phyloP scores from a whole-genome alignment of 2,113 vertebrate genomes.

The Nycticryphes semicollaris region DNA sequence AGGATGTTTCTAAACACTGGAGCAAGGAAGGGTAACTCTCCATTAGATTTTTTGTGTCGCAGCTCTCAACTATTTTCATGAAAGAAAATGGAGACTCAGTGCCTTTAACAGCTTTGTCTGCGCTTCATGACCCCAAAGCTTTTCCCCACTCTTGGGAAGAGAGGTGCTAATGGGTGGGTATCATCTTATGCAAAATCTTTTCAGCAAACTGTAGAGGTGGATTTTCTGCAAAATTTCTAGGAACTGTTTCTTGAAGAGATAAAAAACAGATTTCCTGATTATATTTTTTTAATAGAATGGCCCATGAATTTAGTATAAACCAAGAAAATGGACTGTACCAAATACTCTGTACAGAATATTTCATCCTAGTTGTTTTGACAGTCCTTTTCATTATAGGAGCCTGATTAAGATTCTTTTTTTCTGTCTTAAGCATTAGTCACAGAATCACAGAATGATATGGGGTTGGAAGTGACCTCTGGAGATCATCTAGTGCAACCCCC shows the following conservation, averaged over 20 bases:
- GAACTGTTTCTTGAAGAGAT: not conserved
- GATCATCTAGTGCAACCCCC: no score
- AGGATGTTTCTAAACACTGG: not conserved
- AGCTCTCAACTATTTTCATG: accelerated
- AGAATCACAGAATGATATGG: no score
- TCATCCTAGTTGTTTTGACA: not conserved
- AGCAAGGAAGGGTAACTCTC: not conserved
- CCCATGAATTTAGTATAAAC: not conserved
- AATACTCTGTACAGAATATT: not conserved
- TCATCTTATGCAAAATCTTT: not conserved
- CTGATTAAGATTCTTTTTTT: not conserved
- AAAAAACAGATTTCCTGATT: not conserved
- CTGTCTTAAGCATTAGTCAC: not conserved
- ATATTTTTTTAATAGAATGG: not conserved
- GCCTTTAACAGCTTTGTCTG: not conserved
- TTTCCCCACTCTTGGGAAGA: not conserved
- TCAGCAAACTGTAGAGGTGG: not conserved
- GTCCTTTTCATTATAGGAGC: not conserved
- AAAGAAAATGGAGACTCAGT: not conserved
- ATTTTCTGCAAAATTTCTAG: not conserved
- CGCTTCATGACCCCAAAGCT: not conserved
- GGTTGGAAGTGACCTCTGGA: no score
- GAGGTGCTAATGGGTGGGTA: not conserved
- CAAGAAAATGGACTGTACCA: not conserved
- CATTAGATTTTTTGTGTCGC: not conserved